Evolutionary conservation across 2,113 vertebrate genomes (phyloP), one percentile per base, ranked within the genome.

Genomic region (Thunnus maccoyii): DNA sequence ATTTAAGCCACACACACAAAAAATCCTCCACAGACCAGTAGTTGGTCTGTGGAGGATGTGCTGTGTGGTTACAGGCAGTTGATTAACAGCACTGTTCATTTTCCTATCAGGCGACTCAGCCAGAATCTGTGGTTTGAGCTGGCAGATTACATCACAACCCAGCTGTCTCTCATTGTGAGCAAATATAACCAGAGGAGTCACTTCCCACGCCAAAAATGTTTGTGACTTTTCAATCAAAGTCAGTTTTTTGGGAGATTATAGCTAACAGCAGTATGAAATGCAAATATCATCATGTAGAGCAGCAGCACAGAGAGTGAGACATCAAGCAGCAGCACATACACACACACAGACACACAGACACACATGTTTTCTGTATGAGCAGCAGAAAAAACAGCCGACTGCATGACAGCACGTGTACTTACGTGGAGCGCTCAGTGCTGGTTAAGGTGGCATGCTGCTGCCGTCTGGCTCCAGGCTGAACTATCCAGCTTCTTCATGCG

Each of bases 391-490:
- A 22, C 22, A 22, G 22, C 22, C 22, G 22, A 30, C 27, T 20
- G 8, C 9, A 5, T 48, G 20, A 25, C 61, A 22, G 17, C 44
- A 36, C 54, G 18, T 0, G 48, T 74, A 87, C 88, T 81, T 78
- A 90, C 80, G 17, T 54, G 70, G 56, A 64, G 36, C 3, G 56
- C 30, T 85, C 68, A 60, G 47, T 1, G 52, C 27, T 32, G 46
- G 52, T 79, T 64, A 72, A 32, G 84, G 82, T 30, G 75, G 63
- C 84, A 85, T 69, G 57, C n/a, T 55, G 75, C 64, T 64, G 65
- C 41, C 3, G 18, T 77, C 27, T 15, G 52, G 16, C 20, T 81
- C 57, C 41, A 18, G 27, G 20, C 48, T 58, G 63, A 36, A 71
- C 30, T 3, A 13, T 73, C 46, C 58, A n/a, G 61, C 66, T 60